Evolutionary conservation across 53 echinoderm and acorn worm species (phyloP), one percentile per base, ranked within the genome.

Genomic region (Paracentrotus lividus): DNA sequence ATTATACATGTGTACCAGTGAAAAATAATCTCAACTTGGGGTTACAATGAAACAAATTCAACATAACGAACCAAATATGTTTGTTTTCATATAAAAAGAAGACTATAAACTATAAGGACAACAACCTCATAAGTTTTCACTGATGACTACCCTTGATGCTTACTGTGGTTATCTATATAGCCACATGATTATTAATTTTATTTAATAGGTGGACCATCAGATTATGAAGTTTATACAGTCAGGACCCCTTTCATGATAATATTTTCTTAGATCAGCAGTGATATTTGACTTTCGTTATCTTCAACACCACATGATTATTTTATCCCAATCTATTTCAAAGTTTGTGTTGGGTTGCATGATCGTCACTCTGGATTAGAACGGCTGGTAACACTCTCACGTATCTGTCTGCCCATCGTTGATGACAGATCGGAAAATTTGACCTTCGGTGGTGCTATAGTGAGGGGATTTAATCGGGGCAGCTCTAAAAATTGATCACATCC

Each of bases 401-500:
- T 81, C 81, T 44, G 45, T 78, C 81, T 81, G 81, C 45, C 81
- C 81, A 81, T 81, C 81, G 26, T 47, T 81, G 81, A 81, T 81
- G 44, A 10, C 47, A 81, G 44, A 81, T 81, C 81, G 47, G 76
- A n/a, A 49, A 81, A 81, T 81, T 81, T 49, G 81, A 81, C 81
- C 81, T 81, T 81, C 81, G 18, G 8, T 81, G 47, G 81, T 81
- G 81, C 8, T 45, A 81, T 81, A 81, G 81, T 81, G 40, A 81
- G 47, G 81, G 47, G 81, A 81, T 47, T 81, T 81, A 81, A 47
- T 49, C 81, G 5, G 72, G 76, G 47, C 81, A 81, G 81, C 81
- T 81, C 47, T 81, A 81, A 81, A 81, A 81, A 81, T 81, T 81
- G 81, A 81, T 81, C 81, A 81, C 45, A 81, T 81, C 81, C 81